Conservation (phyloP, 2,888 invertebrate genomes). For the Acanthosepion esculentum region DNA sequence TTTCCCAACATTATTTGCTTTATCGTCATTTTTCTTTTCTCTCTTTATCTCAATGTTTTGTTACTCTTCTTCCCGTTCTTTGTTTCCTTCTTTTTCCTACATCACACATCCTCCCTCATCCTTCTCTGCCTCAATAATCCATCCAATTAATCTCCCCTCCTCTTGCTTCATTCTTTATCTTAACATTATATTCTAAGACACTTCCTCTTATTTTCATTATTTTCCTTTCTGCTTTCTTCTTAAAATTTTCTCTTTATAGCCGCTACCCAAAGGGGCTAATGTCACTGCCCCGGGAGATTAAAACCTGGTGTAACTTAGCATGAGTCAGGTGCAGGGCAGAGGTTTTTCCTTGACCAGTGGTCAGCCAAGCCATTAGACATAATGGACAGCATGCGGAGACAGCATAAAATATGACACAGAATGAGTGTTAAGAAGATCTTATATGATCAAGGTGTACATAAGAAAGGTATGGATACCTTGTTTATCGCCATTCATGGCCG, state of each 20-base stretch:
- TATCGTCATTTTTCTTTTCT: too few relatives aligned
- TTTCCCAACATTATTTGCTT: too few relatives aligned
- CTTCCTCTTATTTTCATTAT: background rate
- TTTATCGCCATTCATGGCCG: background rate
- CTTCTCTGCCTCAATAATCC: too few relatives aligned
- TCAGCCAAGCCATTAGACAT: background rate
- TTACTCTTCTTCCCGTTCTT: too few relatives aligned
- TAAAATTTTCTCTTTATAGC: background rate
- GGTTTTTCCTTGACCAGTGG: background rate
- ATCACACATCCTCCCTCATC: too few relatives aligned
- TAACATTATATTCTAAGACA: too few relatives aligned
- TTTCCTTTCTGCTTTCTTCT: background rate
- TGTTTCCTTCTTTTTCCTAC: too few relatives aligned
- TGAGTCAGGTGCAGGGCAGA: background rate
- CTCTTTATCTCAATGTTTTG: too few relatives aligned
- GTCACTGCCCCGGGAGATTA: background rate
- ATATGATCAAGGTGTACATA: background rate
- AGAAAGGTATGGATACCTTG: background rate
- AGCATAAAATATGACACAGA: background rate
- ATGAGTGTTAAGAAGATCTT: background rate
- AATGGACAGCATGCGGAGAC: background rate
- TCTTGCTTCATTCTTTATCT: too few relatives aligned
- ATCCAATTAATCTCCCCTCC: too few relatives aligned
- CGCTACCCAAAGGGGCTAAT: background rate
- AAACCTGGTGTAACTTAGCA: conserved; percentile 6